Evolutionary conservation across 2,888 invertebrate genomes (phyloP).

Genomic region (Hypomecis atomaria): DNA sequence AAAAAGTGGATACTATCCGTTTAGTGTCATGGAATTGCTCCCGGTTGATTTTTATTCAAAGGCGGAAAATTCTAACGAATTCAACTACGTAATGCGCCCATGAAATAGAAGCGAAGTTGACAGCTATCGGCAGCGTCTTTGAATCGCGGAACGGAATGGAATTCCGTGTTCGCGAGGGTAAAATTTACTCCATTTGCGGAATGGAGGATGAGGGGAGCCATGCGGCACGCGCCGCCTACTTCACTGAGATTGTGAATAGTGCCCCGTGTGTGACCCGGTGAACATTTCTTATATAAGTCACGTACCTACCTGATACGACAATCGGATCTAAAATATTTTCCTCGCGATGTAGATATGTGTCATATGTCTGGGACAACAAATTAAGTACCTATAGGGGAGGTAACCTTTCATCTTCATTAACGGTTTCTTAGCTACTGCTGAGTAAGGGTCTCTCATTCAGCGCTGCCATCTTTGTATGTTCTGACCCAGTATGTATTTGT

Average conservation of each 20-base stretch:
- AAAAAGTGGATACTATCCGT: conserved; percentile 27
- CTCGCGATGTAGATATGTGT: not conserved
- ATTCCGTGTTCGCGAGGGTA: conserved; percentile 48
- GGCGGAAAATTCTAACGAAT: conserved; percentile 33
- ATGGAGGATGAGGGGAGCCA: conserved; percentile 32
- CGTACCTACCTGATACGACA: conserved; percentile 8
- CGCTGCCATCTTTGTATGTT: too few relatives aligned
- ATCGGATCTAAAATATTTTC: conserved; percentile 3
- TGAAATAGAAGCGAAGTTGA: conserved; percentile 48
- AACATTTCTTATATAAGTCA: conserved; percentile 24
- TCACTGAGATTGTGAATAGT: conserved; percentile 28
- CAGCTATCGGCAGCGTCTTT: conserved; percentile 49
- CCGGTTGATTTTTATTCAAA: conserved; percentile 43
- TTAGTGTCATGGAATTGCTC: conserved; percentile 43
- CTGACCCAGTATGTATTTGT: too few relatives aligned
- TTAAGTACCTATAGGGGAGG: not conserved
- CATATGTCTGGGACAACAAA: not conserved
- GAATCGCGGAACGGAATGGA: conserved; percentile 45
- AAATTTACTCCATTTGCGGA: conserved; percentile 48
- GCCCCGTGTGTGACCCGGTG: conserved; percentile 11
- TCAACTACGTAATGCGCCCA: conserved; percentile 39
- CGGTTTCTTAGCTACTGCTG: too few relatives aligned
- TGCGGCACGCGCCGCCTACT: conserved; percentile 24
- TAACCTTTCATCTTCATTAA: not conserved
- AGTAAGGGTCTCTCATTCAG: too few relatives aligned